These are phyloP conservation scores for Rhynchonycteris naso DNA, from an alignment of 2,797 vertebrate genomes.

Conservation along the genomic window DNA sequence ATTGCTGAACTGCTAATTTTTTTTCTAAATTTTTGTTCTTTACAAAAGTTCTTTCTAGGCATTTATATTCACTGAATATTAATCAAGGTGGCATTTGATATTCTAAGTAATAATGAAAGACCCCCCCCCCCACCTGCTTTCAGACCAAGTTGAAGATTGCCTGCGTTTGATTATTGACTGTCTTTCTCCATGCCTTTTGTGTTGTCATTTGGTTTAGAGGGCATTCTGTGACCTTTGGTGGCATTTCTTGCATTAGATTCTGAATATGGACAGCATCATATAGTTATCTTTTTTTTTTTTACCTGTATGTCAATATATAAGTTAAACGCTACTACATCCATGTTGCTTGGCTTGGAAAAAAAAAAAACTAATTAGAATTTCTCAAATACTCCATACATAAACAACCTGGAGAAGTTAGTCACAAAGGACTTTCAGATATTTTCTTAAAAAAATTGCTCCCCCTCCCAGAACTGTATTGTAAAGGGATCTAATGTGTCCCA, in stretches of 20 bases:
- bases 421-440: slow-evolving; percentile 54
- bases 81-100: slow-evolving; percentile 56
- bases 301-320: slow-evolving; percentile 32
- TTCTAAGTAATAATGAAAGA: slow-evolving; percentile 38
- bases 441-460: background rate
- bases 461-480: slow-evolving; percentile 2
- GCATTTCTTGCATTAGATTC: slow-evolving; percentile 5
- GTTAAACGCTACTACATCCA: slow-evolving; percentile 34
- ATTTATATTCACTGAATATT: slow-evolving; percentile 55
- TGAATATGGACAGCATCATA: background rate
- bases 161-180: background rate
- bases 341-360: slow-evolving; percentile 52
- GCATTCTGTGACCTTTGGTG: slow-evolving; percentile 29
- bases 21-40: slow-evolving; percentile 47
- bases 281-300: background rate
- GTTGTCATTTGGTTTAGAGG: background rate
- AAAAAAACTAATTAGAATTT: slow-evolving; percentile 63
- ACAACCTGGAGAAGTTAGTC: slow-evolving; percentile 53
- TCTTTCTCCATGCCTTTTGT: slow-evolving; percentile 6
- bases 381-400: slow-evolving; percentile 35
- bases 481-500: slow-evolving; percentile 25
- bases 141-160: background rate
- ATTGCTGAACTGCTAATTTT: background rate
- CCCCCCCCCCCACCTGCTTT: background rate
- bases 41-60: background rate